Evolutionary conservation across 2,113 vertebrate genomes (phyloP).

Genomic region (Actenoides hombroni): DNA sequence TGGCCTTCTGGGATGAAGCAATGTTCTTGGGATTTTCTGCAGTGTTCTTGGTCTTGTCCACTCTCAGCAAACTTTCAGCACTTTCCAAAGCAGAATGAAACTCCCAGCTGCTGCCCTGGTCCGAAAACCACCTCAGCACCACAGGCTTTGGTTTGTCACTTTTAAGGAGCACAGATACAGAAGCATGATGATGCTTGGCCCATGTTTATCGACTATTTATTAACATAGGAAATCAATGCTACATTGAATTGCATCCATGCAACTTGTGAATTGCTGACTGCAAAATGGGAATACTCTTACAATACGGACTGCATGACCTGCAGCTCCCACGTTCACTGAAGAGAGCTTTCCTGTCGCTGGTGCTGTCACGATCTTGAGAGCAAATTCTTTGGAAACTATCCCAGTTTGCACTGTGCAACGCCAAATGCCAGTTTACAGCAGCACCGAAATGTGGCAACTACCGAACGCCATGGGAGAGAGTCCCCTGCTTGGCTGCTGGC

Average conservation of each 20-base stretch:
- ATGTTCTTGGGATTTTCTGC: rapidly evolving
- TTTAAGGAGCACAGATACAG: neutral
- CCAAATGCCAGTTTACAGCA: rapidly evolving
- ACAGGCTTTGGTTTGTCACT: neutral
- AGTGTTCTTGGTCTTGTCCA: neutral
- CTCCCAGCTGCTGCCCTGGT: rapidly evolving
- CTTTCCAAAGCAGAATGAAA: neutral
- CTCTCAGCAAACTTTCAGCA: neutral
- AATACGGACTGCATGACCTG: rapidly evolving
- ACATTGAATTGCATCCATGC: neutral
- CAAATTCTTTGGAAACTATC: neutral
- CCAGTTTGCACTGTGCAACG: neutral
- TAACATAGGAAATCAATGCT: neutral
- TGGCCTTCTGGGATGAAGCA: neutral
- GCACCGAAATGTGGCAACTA: rapidly evolving
- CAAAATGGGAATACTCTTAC: neutral
- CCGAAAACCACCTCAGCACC: neutral
- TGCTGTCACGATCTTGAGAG: rapidly evolving
- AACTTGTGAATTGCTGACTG: neutral
- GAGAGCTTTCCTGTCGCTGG: neutral
- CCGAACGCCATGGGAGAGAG: rapidly evolving
- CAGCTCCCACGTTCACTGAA: no score
- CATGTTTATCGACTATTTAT: neutral
- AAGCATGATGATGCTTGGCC: no score
- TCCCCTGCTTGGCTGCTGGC: rapidly evolving